Percentiles rank a stretch among this genome's conserved stretches.
phyloP scores from a whole-genome alignment of 2,888 invertebrate species.

The Rhagonycha fulva region DNA sequence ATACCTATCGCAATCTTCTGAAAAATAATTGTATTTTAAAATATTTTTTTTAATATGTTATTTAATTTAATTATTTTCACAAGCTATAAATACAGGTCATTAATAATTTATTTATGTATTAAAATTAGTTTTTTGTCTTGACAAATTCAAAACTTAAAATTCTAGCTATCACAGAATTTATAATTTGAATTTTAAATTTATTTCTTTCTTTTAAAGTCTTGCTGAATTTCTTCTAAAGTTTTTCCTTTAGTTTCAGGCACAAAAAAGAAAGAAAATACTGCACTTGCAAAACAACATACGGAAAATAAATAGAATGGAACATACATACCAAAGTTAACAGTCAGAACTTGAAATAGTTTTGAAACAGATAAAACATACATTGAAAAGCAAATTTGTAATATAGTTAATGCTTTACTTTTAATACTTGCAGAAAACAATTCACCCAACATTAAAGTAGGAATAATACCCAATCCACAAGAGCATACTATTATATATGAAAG shows the following conservation, averaged over 20 bases:
- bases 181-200: not conserved
- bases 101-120: too few species aligned
- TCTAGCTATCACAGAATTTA: not conserved
- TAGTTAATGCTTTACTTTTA: conserved; percentile 43
- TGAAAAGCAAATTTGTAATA: conserved; percentile 41
- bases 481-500: conserved; percentile 35
- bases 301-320: conserved; percentile 45
- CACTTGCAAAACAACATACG: conserved; percentile 35
- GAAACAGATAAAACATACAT: conserved; percentile 35
- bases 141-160: not conserved
- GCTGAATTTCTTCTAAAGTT: conserved; percentile 39
- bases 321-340: conserved; percentile 42
- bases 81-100: too few species aligned
- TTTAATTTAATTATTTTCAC: too few species aligned
- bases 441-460: conserved; percentile 45
- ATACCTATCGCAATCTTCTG: too few species aligned
- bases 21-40: too few species aligned
- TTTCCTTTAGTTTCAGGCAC: conserved; percentile 50
- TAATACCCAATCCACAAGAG: conserved; percentile 38
- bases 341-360: conserved; percentile 44
- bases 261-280: conserved; percentile 40
- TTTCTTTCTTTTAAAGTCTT: not conserved
- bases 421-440: conserved; percentile 46
- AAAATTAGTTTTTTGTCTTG: too few species aligned
- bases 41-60: too few species aligned